These are phyloP conservation scores for Tuta absoluta DNA, from an alignment of 2,888 invertebrate species.

Conservation along the genomic window DNA sequence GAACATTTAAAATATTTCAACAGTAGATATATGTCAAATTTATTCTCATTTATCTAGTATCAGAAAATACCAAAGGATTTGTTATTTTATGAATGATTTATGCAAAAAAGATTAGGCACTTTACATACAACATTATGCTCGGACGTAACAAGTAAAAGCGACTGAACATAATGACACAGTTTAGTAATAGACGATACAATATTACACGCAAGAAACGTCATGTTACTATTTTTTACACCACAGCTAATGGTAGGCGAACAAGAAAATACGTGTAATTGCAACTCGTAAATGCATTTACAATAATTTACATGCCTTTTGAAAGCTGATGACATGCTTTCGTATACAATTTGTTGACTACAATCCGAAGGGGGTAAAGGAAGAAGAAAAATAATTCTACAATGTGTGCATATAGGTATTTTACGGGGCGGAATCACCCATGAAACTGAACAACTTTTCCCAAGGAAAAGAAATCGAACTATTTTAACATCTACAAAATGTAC, in stretches of 20 bases:
- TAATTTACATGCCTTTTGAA: constrained; percentile 52
- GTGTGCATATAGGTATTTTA: too few species aligned
- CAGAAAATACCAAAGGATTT: too few species aligned
- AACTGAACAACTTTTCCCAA: too few species aligned
- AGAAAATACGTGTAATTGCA: constrained; percentile 59
- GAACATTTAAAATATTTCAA: too few species aligned
- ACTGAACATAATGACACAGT: constrained; percentile 53
- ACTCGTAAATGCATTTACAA: constrained; percentile 44
- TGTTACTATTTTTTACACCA: constrained; percentile 57
- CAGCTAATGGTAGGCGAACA: constrained; percentile 50
- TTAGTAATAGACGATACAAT: constrained; percentile 52
- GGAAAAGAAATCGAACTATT: too few species aligned
- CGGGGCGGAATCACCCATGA: too few species aligned
- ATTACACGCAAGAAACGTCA: constrained; percentile 57
- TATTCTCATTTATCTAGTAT: too few species aligned
- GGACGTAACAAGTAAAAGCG: constrained; percentile 29
- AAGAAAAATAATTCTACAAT: too few species aligned
- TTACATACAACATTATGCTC: not conserved
- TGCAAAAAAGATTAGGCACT: too few species aligned
- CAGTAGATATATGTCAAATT: too few species aligned
- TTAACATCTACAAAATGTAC: too few species aligned
- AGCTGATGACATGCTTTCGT: constrained; percentile 52
- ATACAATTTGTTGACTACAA: not conserved
- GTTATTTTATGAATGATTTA: too few species aligned
- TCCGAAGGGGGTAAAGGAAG: not conserved